phyloP scores from a whole-genome alignment of 2,113 vertebrate species.

The Corythoichthys haematopterus region DNA sequence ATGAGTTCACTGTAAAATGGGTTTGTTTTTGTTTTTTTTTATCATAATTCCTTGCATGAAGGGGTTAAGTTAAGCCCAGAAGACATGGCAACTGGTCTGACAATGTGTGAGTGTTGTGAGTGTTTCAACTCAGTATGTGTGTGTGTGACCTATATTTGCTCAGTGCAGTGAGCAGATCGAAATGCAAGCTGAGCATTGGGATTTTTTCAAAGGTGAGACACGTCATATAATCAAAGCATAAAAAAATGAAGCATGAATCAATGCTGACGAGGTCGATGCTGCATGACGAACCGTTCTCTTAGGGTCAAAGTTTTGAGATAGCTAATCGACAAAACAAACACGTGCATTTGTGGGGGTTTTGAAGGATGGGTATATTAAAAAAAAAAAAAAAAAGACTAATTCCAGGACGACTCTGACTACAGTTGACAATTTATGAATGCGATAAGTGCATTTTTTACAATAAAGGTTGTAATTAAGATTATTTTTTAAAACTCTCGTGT shows the following conservation, averaged over 20 bases:
- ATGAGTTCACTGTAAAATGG: no score
- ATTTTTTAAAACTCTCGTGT: no score
- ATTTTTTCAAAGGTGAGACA: slow-evolving; percentile 19
- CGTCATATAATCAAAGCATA: neutral
- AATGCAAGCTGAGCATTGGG: slow-evolving; percentile 9
- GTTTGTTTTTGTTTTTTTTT: no score
- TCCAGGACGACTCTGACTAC: neutral
- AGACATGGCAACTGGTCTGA: slow-evolving; percentile 35
- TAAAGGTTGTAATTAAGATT: neutral
- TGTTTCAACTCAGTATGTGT: neutral
- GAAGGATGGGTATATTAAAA: neutral
- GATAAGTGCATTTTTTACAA: neutral
- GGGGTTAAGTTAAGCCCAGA: slow-evolving; percentile 26
- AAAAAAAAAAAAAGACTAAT: neutral
- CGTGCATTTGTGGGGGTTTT: neutral
- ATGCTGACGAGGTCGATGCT: neutral
- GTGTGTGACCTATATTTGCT: slow-evolving; percentile 53
- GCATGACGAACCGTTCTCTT: neutral
- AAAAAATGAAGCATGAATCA: neutral
- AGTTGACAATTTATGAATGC: neutral
- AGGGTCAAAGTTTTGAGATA: neutral
- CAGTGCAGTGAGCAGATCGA: slow-evolving; percentile 30
- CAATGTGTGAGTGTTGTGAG: neutral
- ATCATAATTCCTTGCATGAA: no score
- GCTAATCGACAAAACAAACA: neutral